Evolutionary conservation across 2,888 invertebrate genomes (phyloP).

Genomic region (Callimorpha dominula): DNA sequence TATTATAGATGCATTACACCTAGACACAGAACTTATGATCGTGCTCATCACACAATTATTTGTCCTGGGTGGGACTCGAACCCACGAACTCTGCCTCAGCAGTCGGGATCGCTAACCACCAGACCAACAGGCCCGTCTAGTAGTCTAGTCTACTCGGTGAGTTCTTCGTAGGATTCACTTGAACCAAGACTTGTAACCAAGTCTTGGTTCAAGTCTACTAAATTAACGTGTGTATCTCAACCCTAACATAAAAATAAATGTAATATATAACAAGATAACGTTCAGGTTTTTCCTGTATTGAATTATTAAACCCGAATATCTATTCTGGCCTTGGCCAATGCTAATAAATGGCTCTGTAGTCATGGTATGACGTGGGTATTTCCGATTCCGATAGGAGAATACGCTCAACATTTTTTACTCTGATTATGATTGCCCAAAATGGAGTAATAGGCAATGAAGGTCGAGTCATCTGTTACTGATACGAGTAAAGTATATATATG

Average conservation of each 20-base stretch:
- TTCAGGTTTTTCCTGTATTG: background rate
- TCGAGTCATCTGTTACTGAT: background rate
- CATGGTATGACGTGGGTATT: background rate
- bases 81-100: no score
- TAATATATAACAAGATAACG: background rate
- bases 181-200: no score
- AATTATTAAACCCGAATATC: background rate
- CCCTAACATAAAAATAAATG: background rate
- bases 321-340: background rate
- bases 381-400: background rate
- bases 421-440: background rate
- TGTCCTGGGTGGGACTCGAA: no score
- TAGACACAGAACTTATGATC: no score
- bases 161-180: no score
- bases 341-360: background rate
- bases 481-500: background rate
- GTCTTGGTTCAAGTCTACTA: no score
- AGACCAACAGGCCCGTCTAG: no score
- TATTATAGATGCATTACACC: no score
- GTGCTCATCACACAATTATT: no score
- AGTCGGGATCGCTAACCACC: no score
- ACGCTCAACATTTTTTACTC: background rate
- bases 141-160: no score
- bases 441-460: background rate
- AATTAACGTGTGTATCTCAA: no score